A percentile compares a stretch with the other conserved stretches of the same genome.
Evolutionary conservation across 2,113 vertebrate species (phyloP).

Genomic region (Platichthys flesus): DNA sequence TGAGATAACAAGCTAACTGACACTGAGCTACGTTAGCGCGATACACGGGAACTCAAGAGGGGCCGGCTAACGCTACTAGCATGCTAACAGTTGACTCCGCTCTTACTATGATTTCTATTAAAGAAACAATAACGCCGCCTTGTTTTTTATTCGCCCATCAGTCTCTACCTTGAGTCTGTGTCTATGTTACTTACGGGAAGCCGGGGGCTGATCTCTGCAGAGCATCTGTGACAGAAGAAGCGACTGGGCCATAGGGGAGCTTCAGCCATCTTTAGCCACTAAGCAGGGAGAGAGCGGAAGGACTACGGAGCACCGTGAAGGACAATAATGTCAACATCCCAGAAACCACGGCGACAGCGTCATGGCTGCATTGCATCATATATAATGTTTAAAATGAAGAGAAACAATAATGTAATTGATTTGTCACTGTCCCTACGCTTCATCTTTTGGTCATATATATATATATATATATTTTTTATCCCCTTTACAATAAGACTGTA

Average conservation of each 20-base stretch:
- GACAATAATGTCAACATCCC: slow-evolving; percentile 58
- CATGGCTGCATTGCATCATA: background rate
- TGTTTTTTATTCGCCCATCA: background rate
- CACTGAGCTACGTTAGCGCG: slow-evolving; percentile 20
- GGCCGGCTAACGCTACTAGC: slow-evolving; percentile 59
- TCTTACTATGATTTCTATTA: background rate
- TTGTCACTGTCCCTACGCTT: no score
- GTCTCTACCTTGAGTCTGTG: background rate
- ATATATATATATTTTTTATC: no score
- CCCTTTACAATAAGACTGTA: no score
- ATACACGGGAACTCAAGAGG: slow-evolving; percentile 16
- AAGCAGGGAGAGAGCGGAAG: slow-evolving; percentile 54
- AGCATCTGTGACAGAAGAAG: slow-evolving; percentile 93
- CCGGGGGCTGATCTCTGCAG: slow-evolving; percentile 84
- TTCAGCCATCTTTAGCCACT: slow-evolving; percentile 88
- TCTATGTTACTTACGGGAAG: slow-evolving; percentile 78
- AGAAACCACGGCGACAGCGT: slow-evolving; percentile 24
- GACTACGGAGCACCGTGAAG: slow-evolving; percentile 66
- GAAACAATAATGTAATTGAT: no score
- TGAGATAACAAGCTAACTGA: slow-evolving; percentile 28
- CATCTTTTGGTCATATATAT: no score
- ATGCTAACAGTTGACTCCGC: slow-evolving; percentile 32
- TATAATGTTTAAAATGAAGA: background rate
- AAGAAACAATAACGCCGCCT: background rate
- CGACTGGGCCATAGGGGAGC: slow-evolving; percentile 89